Conservation (phyloP, 2,888 invertebrate genomes). For the Stenodera caucasica region DNA sequence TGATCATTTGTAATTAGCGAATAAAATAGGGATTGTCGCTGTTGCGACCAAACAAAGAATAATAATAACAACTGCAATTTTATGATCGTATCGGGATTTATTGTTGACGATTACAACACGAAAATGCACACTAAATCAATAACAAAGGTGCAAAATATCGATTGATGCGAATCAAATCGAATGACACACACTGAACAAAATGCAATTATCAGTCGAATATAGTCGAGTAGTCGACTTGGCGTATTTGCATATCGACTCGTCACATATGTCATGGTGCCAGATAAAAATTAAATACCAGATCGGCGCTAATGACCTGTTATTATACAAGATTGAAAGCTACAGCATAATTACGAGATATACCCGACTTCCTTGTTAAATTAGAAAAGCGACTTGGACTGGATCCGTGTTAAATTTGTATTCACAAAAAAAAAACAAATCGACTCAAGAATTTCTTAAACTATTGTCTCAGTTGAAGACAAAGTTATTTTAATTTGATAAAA, state of each 20-base stretch:
- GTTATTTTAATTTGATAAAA: conserved; percentile 24
- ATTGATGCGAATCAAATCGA: neutral
- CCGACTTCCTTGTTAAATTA: conserved; percentile 27
- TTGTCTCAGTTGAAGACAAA: neutral
- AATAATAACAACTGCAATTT: too few species aligned
- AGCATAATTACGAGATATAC: conserved; percentile 21
- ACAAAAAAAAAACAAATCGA: too few species aligned
- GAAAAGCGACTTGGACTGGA: neutral
- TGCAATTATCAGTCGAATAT: too few species aligned
- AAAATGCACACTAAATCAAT: conserved; percentile 15
- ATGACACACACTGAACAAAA: neutral
- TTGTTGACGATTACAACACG: neutral
- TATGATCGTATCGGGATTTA: neutral
- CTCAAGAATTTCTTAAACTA: too few species aligned
- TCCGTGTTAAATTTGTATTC: neutral
- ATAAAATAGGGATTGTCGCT: neutral
- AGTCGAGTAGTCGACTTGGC: conserved; percentile 15
- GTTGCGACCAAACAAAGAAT: neutral
- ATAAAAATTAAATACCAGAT: conserved; percentile 23
- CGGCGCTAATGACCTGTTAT: conserved; percentile 22
- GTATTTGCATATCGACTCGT: conserved; percentile 26
- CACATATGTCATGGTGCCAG: conserved; percentile 23
- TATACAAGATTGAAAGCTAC: conserved; percentile 25
- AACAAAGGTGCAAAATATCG: conserved; percentile 6
- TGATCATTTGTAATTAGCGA: neutral